A percentile compares a stretch with the other conserved stretches of the same genome.
Evolutionary conservation across 2,113 vertebrate genomes (phyloP).

Genomic region (Bambusicola thoracicus): DNA sequence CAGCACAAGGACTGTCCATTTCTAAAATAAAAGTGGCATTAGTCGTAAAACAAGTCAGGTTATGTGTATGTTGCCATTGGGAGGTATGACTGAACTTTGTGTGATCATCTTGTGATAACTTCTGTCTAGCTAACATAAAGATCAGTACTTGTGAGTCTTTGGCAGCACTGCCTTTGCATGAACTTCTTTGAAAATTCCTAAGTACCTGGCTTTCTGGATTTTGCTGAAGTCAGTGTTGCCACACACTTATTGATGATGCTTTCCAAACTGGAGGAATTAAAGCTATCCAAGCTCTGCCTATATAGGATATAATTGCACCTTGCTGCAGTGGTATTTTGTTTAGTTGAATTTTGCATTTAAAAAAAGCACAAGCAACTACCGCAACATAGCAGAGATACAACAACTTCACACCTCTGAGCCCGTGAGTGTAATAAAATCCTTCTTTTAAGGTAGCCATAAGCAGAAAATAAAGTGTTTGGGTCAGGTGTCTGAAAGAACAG

Average conservation of each 20-base stretch:
- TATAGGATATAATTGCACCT: background rate
- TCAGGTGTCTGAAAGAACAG: background rate
- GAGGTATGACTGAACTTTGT: background rate
- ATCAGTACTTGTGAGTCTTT: background rate
- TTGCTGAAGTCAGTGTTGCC: background rate
- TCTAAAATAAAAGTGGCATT: background rate
- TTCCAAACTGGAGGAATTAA: background rate
- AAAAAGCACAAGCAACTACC: background rate
- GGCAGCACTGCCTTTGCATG: background rate
- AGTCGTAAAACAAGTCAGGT: background rate
- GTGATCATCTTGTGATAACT: background rate
- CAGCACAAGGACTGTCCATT: background rate
- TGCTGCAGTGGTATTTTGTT: background rate
- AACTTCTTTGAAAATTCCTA: background rate
- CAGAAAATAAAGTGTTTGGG: background rate
- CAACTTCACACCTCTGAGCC: background rate
- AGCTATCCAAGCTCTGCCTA: background rate
- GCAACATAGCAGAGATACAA: background rate
- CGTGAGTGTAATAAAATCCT: background rate
- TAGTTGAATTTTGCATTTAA: background rate
- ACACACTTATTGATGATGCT: background rate
- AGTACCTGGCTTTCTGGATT: background rate
- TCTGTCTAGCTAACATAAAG: background rate
- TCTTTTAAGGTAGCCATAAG: background rate
- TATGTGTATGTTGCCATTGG: background rate